A percentile compares a stretch with the other conserved stretches of the same genome.
Evolutionary conservation across 2,797 vertebrate genomes (phyloP).

Genomic region (Microctenopoma lineatum): DNA sequence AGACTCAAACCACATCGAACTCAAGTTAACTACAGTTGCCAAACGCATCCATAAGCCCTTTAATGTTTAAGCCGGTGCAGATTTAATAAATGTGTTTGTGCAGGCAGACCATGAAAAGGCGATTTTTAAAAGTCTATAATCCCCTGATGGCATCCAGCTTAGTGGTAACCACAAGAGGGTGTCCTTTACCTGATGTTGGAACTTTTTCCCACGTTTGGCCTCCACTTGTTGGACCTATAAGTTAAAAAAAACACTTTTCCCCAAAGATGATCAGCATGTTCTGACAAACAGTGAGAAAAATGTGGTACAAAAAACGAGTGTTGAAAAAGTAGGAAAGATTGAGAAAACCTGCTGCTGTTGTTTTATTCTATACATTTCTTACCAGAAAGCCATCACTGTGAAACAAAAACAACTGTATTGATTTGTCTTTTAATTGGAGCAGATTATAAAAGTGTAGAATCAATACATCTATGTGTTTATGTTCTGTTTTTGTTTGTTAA

Average conservation of each 20-base stretch:
- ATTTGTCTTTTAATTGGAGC: not conserved
- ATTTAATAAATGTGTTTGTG: slow-evolving; percentile 37
- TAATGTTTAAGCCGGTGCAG: slow-evolving; percentile 20
- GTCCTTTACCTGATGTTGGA: slow-evolving; percentile 51
- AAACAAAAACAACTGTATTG: not conserved
- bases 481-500: not conserved
- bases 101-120: slow-evolving; percentile 31
- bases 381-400: not conserved
- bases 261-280: not conserved
- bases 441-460: not conserved
- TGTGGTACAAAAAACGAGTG: too few species aligned
- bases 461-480: not conserved
- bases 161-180: slow-evolving; percentile 69
- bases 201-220: not conserved
- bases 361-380: not conserved
- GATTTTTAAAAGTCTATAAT: slow-evolving; percentile 26
- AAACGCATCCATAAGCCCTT: slow-evolving; percentile 17
- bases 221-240: not conserved
- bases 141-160: slow-evolving; percentile 22
- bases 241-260: not conserved
- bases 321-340: too few species aligned
- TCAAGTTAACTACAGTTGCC: not conserved
- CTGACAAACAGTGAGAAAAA: too few species aligned
- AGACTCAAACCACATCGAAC: slow-evolving; percentile 30
- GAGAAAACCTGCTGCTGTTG: too few species aligned